Percentiles rank a stretch among this genome's conserved stretches.
Conservation (phyloP, 2,888 invertebrate genomes). For the Cephus spinipes region DNA sequence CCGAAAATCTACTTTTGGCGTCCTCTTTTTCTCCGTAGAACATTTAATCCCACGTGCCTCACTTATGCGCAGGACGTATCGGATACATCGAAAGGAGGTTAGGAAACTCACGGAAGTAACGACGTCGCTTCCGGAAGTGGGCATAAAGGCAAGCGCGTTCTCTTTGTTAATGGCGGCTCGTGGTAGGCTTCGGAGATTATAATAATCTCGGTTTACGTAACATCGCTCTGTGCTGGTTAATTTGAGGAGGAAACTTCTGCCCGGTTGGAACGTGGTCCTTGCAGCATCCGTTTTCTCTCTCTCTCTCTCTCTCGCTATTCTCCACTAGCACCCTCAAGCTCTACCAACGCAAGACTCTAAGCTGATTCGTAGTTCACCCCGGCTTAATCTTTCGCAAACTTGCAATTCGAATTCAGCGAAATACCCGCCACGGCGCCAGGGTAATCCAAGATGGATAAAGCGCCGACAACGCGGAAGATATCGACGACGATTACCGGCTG, state of each 20-base stretch:
- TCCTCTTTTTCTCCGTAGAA: not conserved
- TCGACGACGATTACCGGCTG: not conserved
- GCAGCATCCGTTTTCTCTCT: conserved; percentile 21
- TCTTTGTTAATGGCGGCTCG: not conserved
- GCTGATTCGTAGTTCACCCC: conserved; percentile 46
- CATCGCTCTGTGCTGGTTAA: conserved; percentile 60
- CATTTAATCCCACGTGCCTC: not conserved
- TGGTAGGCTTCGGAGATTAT: conserved; percentile 54
- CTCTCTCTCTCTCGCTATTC: conserved; percentile 26
- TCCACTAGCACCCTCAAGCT: conserved; percentile 29
- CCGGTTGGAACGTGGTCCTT: conserved; percentile 44
- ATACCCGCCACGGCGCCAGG: not conserved
- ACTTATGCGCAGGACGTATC: not conserved
- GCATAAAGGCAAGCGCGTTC: not conserved
- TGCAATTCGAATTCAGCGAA: conserved; percentile 20
- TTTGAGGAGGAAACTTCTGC: conserved; percentile 63
- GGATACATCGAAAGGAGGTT: not conserved
- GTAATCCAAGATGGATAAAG: conserved; percentile 10
- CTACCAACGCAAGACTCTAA: conserved; percentile 27
- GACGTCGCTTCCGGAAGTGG: not conserved
- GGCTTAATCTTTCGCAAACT: conserved; percentile 51
- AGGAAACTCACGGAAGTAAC: not conserved
- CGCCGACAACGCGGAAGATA: not conserved
- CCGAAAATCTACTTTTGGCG: not conserved
- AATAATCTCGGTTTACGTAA: conserved; percentile 65